Evolutionary conservation across 2,797 vertebrate genomes (phyloP), one percentile per base, ranked within the genome.

Genomic region (Pteronotus mesoamericanus): DNA sequence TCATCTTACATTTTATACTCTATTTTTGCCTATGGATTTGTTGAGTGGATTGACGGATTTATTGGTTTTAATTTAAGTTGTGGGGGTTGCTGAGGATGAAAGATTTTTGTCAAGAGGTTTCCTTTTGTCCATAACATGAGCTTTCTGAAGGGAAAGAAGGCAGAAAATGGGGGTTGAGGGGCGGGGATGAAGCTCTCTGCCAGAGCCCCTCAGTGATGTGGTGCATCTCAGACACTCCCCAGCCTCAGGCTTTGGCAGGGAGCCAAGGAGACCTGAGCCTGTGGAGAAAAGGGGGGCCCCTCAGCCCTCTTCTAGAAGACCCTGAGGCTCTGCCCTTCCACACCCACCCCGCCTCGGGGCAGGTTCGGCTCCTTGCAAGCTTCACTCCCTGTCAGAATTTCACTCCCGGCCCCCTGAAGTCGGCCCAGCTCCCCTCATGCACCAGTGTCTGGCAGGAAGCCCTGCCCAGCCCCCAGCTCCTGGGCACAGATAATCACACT

Each of bases 401-500:
- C n/a, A n/a, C n/a, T n/a, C n/a, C n/a, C n/a, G n/a, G n/a, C n/a
- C n/a, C n/a, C n/a, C n/a, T n/a, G n/a, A 37, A 57, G 53, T n/a
- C 32, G 19, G n/a, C 15, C 26, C 10, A 12, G 32, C 29, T 34
- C 9, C 55, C 14, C 61, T 22, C 11, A 1, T 1, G 42, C 24
- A 34, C 26, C n/a, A 0, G 1, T 1, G 6, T 48, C 24, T 75
- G 34, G 34, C 16, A 5, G 48, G 42, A 51, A 85, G 44, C 55
- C 74, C 75, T 18, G n/a, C 34, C n/a, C 9, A 32, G 12, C 39
- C 26, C 12, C 16, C 1, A 5, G 5, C 32, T 57, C 71, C 37
- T 21, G 0, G 0, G 26, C 34, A 29, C 15, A 19, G 6, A 9
- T 2, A 2, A 12, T 34, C 0, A 0, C 80, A 79, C 55, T 46